Base-by-base conservation (phyloP, 2,888 invertebrate species). In the Kryphioiulus occultus region DNA sequence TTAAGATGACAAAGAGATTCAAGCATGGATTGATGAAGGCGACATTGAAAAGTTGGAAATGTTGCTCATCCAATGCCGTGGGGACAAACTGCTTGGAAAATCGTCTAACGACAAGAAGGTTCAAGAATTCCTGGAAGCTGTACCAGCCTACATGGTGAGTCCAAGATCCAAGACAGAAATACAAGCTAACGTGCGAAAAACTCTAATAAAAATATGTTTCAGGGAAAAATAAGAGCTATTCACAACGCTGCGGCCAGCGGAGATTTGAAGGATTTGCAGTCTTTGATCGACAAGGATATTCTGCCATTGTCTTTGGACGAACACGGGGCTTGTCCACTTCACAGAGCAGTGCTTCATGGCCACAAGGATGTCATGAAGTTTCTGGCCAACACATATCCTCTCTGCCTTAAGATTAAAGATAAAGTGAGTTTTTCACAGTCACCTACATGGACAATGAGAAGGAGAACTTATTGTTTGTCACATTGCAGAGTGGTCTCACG, bases 181-280 rank as follows among this genome's bases (percentile, higher is more conserved):
- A 26, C 30, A 85, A 2, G n/a, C 12, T 3, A 30, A n/a, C n/a
- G 1, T n/a, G 15, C 35, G 35, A 35, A 0, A 85, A 17, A 78
- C 17, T 10, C 9, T 83, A 32, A 83, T 26, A 83, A 19, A 32
- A 15, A 83, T 22, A 0, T 3, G 1, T 53, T 53, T 83, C 90
- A 98, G 97, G 94, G 95, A 90, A 98, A 98, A 94, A 98, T 98
- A 90, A 95, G 96, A 89, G 94, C 95, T 89, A 97, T 98, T 42
- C 98, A 98, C 91, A 92, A 95, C 90, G 96, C 97, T 47, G 96
- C 97, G 30, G 94, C 95, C 90, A 95, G 96, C 90, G 98, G 98
- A 5, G 96, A 95, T 91, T 93, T 98, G 89, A 93, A 96, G 90
- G 96, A 97, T 90, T 93, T 98, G 87, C 26, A 35, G 19, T 39